Evolutionary conservation across 2,113 vertebrate species (phyloP), one percentile per base, ranked within the genome.

Genomic region (Lagopus muta): DNA sequence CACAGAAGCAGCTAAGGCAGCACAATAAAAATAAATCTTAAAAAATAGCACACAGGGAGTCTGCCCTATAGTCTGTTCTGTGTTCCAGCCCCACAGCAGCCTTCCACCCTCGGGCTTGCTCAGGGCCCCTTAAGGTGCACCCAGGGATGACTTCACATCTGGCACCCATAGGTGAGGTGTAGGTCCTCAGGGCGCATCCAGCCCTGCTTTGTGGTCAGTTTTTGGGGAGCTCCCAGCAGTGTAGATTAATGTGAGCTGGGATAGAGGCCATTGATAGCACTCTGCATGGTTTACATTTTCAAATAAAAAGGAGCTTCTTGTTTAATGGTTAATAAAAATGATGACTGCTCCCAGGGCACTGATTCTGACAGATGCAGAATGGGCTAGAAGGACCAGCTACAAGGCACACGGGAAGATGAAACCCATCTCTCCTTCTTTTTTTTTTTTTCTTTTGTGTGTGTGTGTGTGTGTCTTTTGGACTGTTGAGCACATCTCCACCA

Each of bases 321-420:
- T 83, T 89, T 96, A 97, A 95, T 95, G 94, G 82, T 92, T 94
- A 93, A 94, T 97, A 97, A 96, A 97, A 97, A 89, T 92, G 65
- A 97, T 93, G 88, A 92, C 86, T 76, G 85, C 62, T 84, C 86
- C 91, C 80, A 94, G 92, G 81, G 61, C 70, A 87, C 8, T 30
- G 94, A 92, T 90, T 92, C 80, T 89, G 92, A 94, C 93, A 96
- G 93, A 78, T 11, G 58, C 92, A 91, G 86, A 62, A 57, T 42
- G 36, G 75, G 61, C 82, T 95, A 77, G 45, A 92, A 89, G 87
- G 94, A 96, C 65, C 88, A 36, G 78, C 79, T 92, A 52, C 79
- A 91, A 76, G 80, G 70, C 83, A 73, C 30, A 11, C 36, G 58
- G 76, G 71, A 77, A 93, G 85, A 94, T 48, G 48, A 96, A 97